Evolutionary conservation across 2,797 vertebrate species (phyloP), one percentile per base, ranked within the genome.

Genomic region (Capromys pilorides): DNA sequence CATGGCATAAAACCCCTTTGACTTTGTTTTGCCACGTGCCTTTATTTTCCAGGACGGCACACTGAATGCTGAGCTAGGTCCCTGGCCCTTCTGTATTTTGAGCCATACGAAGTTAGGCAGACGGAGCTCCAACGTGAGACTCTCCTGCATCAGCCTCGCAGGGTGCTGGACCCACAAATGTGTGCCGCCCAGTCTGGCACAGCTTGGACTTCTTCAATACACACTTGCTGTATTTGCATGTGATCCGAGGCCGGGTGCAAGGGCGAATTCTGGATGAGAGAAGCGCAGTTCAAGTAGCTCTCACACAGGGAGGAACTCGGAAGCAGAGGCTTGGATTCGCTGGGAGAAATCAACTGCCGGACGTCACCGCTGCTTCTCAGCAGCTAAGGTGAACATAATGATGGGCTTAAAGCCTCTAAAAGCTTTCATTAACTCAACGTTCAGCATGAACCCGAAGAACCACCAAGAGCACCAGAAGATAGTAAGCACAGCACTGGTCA

Each of bases 321-420:
- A 87, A 41, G 39, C 1, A 4, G 16, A 0, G 8, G 19, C 6
- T 6, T 0, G 8, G 24, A 64, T 75, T 57, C 64, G 4, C 62
- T 18, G 36, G 6, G 19, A 80, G 39, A 69, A 88, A 57, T 19
- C 33, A 83, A 54, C 49, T 19, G 16, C 11, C 0, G 11, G 66
- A 12, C 16, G 31, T 22, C 62, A n/a, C 8, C 2, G 11, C 41
- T 45, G 73, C 24, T 49, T 28, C 14, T 28, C 41, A 28, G 51
- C 31, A 91, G 31, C n/a, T 71, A 24, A 16, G 33, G 5, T 73
- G 54, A 87, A 89, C 24, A 69, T 73, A 14, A 71, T 21, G 49
- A n/a, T 12, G 28, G 24, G 49, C 6, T 71, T 61, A 61, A 66
- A 88, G 78, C 26, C 13, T 36, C 45, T 71, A 49, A 84, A 77